Base-by-base conservation (phyloP, 2,888 invertebrate species). In the Conchocele bisecta region DNA sequence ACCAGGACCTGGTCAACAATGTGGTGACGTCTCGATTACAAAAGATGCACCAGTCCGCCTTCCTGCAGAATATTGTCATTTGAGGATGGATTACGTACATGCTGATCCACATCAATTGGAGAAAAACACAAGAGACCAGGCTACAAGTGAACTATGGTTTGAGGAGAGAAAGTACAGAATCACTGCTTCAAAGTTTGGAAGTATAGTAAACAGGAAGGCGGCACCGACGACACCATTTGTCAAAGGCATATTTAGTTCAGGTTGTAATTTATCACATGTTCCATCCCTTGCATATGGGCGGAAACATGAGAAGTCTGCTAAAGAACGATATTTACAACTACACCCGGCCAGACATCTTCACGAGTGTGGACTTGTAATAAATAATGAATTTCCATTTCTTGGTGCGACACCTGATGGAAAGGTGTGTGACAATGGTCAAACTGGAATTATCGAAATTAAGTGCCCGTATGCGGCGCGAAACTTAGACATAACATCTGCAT, bases 391-490 rank as follows among this genome's bases (percentile, higher is more conserved):
- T 37, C 35, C 53, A 6, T 64, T 64, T 29, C 37, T 63, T 6
- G 69, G 63, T 11, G 50, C 53, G 20, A 24, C 51, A 3, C 58
- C 51, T 26, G 61, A 75, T 69, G 71, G 58, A 20, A 65, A 67
- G 39, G 50, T 77, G 4, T 75, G 78, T 57, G 46, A 39, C 15
- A 46, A 67, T 56, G 66, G 69, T 11, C 17, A 65, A 42, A 35
- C 37, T 33, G 68, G 75, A 1, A 57, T 61, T 11, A 11, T 75
- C 20, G 75, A 75, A 56, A 59, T 78, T 0, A 72, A 78, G 44
- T 78, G 69, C 33, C 75, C 66, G 1, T 78, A 54, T 48, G 26
- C 65, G 33, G 59, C 75, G n/a, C 53, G 75, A 28, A 59, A 66
- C 26, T 50, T 57, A 24, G 61, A 37, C 13, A 35, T 74, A 2